Conservation (phyloP, 2,888 invertebrate species). For the Epicampocera succincta region DNA sequence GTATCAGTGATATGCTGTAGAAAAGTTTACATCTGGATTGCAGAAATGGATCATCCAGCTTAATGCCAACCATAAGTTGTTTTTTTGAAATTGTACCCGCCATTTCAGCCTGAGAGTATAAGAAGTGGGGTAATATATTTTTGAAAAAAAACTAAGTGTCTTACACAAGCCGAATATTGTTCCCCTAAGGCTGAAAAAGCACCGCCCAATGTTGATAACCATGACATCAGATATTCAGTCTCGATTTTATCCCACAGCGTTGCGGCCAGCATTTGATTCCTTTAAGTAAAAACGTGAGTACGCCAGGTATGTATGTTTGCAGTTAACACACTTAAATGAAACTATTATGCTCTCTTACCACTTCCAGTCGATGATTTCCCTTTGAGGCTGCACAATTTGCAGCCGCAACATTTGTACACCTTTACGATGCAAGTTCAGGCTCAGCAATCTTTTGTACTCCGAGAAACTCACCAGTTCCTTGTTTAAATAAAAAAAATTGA, state of each 20-base stretch:
- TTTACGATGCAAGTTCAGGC: constrained; percentile 58
- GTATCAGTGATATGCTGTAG: constrained; percentile 92
- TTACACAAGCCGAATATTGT: constrained; percentile 89
- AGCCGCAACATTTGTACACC: constrained; percentile 78
- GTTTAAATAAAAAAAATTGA: constrained; percentile 74
- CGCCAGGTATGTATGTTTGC: neutral
- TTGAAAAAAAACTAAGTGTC: constrained; percentile 42
- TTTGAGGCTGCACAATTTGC: constrained; percentile 83
- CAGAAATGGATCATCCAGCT: constrained; percentile 91
- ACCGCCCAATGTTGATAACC: constrained; percentile 97
- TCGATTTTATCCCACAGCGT: constrained; percentile 86
- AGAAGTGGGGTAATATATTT: neutral
- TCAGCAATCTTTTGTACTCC: constrained; percentile 71
- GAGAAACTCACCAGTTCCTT: constrained; percentile 75
- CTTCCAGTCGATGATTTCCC: constrained; percentile 86
- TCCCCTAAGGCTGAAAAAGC: constrained; percentile 98
- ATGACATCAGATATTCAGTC: constrained; percentile 92
- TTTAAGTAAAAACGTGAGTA: constrained; percentile 70
- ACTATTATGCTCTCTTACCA: constrained; percentile 83
- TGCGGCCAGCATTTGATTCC: constrained; percentile 83
- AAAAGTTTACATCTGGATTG: constrained; percentile 93
- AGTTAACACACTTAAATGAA: neutral
- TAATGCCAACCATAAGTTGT: constrained; percentile 90
- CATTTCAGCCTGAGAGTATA: constrained; percentile 86
- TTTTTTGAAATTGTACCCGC: constrained; percentile 93